Conservation (phyloP, 1,140 invertebrate species). For the Tigriopus japonicus region DNA sequence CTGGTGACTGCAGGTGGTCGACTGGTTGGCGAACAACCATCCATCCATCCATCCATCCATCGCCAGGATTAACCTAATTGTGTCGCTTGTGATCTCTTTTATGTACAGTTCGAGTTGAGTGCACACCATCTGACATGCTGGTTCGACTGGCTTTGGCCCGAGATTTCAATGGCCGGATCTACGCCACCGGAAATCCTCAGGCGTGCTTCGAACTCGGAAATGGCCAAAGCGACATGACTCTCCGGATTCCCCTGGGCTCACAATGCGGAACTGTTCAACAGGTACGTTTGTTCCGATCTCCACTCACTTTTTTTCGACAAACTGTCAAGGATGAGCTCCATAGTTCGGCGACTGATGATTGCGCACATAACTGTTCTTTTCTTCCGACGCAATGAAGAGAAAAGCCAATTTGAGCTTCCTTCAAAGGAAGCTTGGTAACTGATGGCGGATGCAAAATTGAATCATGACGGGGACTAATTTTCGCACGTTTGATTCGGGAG, state of each 20-base stretch:
- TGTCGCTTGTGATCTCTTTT: too few relatives aligned
- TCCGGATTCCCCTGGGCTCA: slow-evolving; percentile 30
- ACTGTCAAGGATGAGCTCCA: background rate
- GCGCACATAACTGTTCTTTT: too few relatives aligned
- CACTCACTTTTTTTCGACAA: background rate
- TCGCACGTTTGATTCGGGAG: too few relatives aligned
- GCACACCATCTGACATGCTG: slow-evolving; percentile 32
- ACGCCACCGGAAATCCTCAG: slow-evolving; percentile 34
- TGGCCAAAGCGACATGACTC: slow-evolving; percentile 26
- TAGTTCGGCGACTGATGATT: too few relatives aligned
- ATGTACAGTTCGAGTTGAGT: slow-evolving; percentile 30
- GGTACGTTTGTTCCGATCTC: slow-evolving; percentile 9
- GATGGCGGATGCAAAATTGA: background rate
- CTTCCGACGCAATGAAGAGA: too few relatives aligned
- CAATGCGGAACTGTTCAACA: slow-evolving; percentile 32
- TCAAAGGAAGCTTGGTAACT: background rate
- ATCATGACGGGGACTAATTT: background rate
- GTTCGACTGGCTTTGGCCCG: slow-evolving; percentile 31
- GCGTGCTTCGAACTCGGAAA: slow-evolving; percentile 33
- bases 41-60: too few relatives aligned
- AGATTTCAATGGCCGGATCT: slow-evolving; percentile 32
- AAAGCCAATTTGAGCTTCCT: too few relatives aligned
- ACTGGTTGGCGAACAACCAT: too few relatives aligned
- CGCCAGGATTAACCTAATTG: too few relatives aligned
- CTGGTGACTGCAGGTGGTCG: too few relatives aligned